Base-by-base conservation (phyloP, 2,797 vertebrate genomes). In the Propithecus deckenii region DNA sequence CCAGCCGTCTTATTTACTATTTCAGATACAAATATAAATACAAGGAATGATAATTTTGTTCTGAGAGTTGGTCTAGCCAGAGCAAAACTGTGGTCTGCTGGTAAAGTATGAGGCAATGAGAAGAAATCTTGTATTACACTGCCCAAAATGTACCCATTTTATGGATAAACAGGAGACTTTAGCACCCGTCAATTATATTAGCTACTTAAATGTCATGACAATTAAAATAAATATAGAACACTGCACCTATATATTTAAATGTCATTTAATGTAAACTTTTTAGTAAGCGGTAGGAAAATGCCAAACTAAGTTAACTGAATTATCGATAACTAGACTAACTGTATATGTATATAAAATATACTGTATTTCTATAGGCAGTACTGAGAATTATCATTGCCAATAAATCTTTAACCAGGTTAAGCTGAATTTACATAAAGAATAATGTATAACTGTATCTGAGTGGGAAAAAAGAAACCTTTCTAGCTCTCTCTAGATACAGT, bases 221-320 rank as follows among this genome's bases (percentile, higher is more conserved):
- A 55, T 13, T 69, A 94, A 96, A 97, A 97, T 90, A 98, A 97
- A 97, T 76, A 90, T 23, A 93, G 30, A 96, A 95, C 91, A 97
- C 69, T 86, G 79, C 93, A 86, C 23, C 95, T 98, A 93, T 94
- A 80, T 95, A 90, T 81, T 96, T 94, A 89, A 96, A 94, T 71
- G 93, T 95, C 88, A 95, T 91, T 97, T 97, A 96, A 97, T 95
- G 97, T 97, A 95, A 98, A 97, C 96, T 25, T 85, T 89, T 90
- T 67, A 71, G 93, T 0, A 38, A 57, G 76, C 96, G 20, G 71
- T 74, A 95, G 92, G 75, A 93, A 86, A 87, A 97, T 92, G 76
- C 75, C 84, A 96, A 95, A 92, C 84, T 89, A 97, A 94, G 80
- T 94, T 89, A 97, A 96, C 35, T 95, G 80, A 97, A 96, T 86